Percentiles rank a stretch among this genome's conserved stretches.
phyloP scores from a whole-genome alignment of 2,797 vertebrate species.

The Manis javanica region DNA sequence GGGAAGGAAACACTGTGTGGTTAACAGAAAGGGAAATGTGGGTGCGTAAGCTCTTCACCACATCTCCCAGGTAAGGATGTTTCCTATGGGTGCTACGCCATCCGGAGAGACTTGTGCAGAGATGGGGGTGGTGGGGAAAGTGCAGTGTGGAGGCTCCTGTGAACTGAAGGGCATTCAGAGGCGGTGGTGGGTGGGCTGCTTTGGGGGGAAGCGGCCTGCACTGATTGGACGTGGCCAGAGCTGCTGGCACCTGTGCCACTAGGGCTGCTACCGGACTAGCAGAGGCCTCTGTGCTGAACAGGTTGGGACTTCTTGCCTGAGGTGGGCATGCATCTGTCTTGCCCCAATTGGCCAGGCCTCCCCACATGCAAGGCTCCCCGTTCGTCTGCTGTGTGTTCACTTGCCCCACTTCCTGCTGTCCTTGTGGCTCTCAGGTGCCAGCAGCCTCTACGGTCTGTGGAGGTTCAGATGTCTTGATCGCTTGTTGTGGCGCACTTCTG shows the following conservation, averaged over 20 bases:
- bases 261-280: background rate
- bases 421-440: background rate
- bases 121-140: background rate
- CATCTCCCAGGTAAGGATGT: background rate
- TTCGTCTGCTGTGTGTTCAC: background rate
- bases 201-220: no score
- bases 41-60: background rate
- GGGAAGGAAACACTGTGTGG: background rate
- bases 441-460: conserved; percentile 28
- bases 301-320: background rate
- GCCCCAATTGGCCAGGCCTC: background rate
- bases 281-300: background rate
- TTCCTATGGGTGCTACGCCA: background rate
- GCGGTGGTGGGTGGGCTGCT: background rate
- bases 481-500: conserved; percentile 79
- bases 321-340: background rate
- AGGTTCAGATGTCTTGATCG: conserved; percentile 82
- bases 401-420: background rate
- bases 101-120: background rate
- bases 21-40: background rate
- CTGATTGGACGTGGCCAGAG: background rate
- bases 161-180: background rate
- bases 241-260: rapidly evolving
- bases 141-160: background rate
- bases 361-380: background rate